Percentiles rank a stretch among this genome's conserved stretches.
Evolutionary conservation across 2,113 vertebrate species (phyloP).

Genomic region (Cryptotis parvus): DNA sequence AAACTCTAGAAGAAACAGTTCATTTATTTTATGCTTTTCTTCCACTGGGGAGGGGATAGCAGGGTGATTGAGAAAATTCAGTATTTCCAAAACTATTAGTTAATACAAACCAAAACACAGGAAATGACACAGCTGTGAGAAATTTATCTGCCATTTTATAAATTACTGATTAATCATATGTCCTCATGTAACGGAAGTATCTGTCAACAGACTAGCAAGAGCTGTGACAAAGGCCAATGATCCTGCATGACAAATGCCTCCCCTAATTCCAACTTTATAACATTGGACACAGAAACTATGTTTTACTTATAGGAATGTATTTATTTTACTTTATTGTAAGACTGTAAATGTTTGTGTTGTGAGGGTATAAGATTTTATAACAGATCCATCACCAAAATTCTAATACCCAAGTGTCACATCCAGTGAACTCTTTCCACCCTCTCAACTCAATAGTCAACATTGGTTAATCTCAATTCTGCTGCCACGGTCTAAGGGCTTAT

Average conservation of each 20-base stretch:
- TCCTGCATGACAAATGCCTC: not conserved
- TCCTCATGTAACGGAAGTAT: not conserved
- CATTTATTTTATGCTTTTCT: not conserved
- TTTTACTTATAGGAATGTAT: not conserved
- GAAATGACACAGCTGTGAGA: conserved; percentile 5
- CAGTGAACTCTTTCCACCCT: no score
- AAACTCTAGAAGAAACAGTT: not conserved
- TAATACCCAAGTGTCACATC: no score
- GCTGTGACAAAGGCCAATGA: not conserved
- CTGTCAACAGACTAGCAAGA: not conserved
- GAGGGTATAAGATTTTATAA: no score
- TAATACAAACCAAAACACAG: conserved; percentile 33
- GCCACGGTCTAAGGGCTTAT: no score
- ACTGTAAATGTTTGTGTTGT: no score
- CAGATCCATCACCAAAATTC: no score
- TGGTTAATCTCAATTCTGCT: no score
- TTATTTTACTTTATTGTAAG: no score
- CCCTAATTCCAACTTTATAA: not conserved
- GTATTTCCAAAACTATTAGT: conserved; percentile 38
- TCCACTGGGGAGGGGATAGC: not conserved
- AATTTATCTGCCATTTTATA: not conserved
- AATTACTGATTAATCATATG: conserved; percentile 4
- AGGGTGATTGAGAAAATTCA: conserved; percentile 20
- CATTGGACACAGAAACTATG: not conserved
- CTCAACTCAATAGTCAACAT: no score